Base-by-base conservation (phyloP, 2,797 vertebrate species). In the Forpus xanthops region DNA sequence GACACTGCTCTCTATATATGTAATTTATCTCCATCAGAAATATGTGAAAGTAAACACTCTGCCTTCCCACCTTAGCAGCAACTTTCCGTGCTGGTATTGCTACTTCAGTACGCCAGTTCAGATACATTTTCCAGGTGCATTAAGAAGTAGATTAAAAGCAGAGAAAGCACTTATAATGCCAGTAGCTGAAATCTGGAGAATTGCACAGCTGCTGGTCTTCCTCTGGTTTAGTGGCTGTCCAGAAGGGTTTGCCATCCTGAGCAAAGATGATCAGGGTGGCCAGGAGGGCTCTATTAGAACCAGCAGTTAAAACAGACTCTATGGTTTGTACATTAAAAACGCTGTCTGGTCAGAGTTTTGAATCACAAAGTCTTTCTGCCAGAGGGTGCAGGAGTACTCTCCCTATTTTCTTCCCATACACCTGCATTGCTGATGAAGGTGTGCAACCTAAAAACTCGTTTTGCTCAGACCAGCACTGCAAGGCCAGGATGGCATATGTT, bases 11-110 rank as follows among this genome's bases (percentile, higher is more conserved):
- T 56, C 45, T 83, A 80, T 80, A 55, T n/a, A 21, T 12, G 4
- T 58, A 62, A 92, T 93, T 96, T 96, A 89, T 97, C 92, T 90
- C 64, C 61, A 62, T 92, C 88, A 94, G 65, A 91, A 96, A 86
- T 92, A 70, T 8, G 50, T 60, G 53, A 53, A 94, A 67, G 21
- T 55, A 93, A 94, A 50, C 66, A 53, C 45, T 71, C 62, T 75
- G 5, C 60, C 90, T 78, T 80, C 77, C 68, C 39, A 35, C 81
- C 49, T 61, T 37, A 78, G 65, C 28, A 66, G 41, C 44, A 93
- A 31, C 42, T 94, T 88, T 92, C 66, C 53, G 37, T 12, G 12
- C 91, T 96, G 81, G 58, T 27, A 41, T 56, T 94, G 52, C 49
- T 44, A 30, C n/a, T 72, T 95, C 65, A 53, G 53, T 77, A 72